Evolutionary conservation across 2,113 vertebrate genomes (phyloP).

Genomic region (Capreolus pygargus): DNA sequence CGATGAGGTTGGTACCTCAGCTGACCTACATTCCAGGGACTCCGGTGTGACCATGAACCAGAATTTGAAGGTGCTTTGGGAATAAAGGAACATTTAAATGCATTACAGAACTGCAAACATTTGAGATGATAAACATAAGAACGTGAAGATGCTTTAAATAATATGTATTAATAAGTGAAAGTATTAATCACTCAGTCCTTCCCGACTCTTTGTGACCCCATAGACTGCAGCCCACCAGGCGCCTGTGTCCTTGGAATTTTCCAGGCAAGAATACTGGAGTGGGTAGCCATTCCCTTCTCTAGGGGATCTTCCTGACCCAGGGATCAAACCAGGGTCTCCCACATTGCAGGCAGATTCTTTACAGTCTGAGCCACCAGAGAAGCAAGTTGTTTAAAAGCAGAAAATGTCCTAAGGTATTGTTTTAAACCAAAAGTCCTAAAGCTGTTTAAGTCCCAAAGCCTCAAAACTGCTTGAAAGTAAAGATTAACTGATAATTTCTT

Average conservation of each 20-base stretch:
- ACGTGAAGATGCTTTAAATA: neutral
- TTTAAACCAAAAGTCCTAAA: neutral
- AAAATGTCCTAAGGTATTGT: neutral
- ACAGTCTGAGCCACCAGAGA: neutral
- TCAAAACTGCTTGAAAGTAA: slow-evolving; percentile 16
- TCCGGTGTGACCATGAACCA: neutral
- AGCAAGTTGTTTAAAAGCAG: slow-evolving; percentile 6
- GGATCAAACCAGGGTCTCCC: neutral
- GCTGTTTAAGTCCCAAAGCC: neutral
- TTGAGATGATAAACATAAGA: neutral
- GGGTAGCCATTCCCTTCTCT: neutral
- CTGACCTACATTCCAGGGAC: neutral
- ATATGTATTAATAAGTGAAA: neutral
- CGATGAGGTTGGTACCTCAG: neutral
- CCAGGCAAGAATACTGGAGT: neutral
- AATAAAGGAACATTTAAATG: neutral
- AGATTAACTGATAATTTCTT: neutral
- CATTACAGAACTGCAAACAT: neutral
- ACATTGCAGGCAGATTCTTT: neutral
- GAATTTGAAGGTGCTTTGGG: neutral
- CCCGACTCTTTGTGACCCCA: neutral
- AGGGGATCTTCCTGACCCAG: neutral
- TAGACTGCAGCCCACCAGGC: neutral
- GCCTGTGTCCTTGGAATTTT: neutral
- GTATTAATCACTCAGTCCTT: neutral